Evolutionary conservation across 2,113 vertebrate genomes (phyloP), one percentile per base, ranked within the genome.

Genomic region (Theristicus caerulescens): DNA sequence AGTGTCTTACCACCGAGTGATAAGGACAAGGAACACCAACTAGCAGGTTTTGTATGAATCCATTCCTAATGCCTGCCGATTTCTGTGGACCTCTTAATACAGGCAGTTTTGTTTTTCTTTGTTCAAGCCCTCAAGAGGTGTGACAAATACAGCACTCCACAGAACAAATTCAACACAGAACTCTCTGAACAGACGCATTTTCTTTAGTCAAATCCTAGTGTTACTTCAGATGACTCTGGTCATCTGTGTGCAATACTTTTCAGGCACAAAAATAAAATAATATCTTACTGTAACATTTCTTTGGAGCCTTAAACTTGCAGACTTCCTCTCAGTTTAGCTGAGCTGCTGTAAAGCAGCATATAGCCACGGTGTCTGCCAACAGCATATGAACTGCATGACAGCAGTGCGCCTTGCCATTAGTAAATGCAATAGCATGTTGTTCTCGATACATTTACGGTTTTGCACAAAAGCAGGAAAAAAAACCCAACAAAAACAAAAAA

Each of bases 381-480:
- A 83, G 71, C 42, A 24, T 59, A 59, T 19, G 29, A 96, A 27
- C 70, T 94, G 70, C 84, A 89, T 54, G 62, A 93, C 66, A 95
- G 89, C 55, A 94, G 49, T 9, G 54, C 67, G 58, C 70, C 70
- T 82, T 85, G 72, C 31, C 65, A 36, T 64, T 55, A 93, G 21
- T 55, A 88, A 94, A 90, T 52, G 83, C 61, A 94, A 73, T 79
- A 80, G 66, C 66, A 91, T 62, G 31, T 71, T 93, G 62, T 87
- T 93, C 82, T 95, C 89, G 64, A 77, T 59, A 67, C 73, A 94
- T 89, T 93, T 80, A 80, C 74, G 90, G 82, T 95, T 95, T 87
- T 82, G 58, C 71, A 94, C 78, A 91, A 95, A 90, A 73, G 86
- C 32, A 62, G 78, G 44, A 76, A 92, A 88, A 90, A 32, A 0